A percentile compares a stretch with the other conserved stretches of the same genome.
Evolutionary conservation across 2,797 vertebrate species (phyloP).

Genomic region (Acomys russatus): DNA sequence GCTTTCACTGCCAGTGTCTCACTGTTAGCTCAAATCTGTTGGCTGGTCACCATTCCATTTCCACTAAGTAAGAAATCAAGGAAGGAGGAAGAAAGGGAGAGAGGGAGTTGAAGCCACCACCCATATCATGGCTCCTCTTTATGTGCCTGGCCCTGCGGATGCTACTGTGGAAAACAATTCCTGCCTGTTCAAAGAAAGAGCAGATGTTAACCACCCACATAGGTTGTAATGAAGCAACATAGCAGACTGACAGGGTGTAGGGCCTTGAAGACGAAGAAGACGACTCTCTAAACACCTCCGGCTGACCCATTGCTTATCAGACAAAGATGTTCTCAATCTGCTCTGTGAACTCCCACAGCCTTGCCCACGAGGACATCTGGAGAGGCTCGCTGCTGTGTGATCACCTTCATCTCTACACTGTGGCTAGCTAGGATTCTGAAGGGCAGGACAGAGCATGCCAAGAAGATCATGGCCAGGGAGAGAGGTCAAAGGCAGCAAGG

Average conservation of each 20-base stretch:
- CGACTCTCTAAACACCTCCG: too few relatives aligned
- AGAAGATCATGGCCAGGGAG: background rate
- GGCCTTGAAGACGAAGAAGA: background rate
- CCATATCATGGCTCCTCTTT: background rate
- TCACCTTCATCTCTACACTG: accelerated
- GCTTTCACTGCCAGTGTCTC: background rate
- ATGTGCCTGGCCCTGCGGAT: accelerated
- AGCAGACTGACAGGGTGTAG: background rate
- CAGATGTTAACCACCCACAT: accelerated
- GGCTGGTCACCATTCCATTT: background rate
- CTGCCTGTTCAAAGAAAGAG: accelerated
- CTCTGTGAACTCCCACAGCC: background rate
- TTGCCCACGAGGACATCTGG: accelerated
- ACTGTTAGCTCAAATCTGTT: background rate
- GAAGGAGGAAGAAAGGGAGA: background rate
- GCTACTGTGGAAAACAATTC: background rate
- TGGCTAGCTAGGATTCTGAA: background rate
- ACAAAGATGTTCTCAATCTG: accelerated
- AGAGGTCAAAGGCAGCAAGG: background rate
- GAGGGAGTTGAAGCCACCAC: accelerated
- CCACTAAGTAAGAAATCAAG: background rate
- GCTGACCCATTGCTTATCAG: background rate
- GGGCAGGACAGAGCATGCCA: background rate
- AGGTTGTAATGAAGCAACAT: background rate
- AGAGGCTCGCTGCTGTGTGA: background rate